phyloP scores from a whole-genome alignment of 2,797 vertebrate genomes.

The Margarornis squamiger region DNA sequence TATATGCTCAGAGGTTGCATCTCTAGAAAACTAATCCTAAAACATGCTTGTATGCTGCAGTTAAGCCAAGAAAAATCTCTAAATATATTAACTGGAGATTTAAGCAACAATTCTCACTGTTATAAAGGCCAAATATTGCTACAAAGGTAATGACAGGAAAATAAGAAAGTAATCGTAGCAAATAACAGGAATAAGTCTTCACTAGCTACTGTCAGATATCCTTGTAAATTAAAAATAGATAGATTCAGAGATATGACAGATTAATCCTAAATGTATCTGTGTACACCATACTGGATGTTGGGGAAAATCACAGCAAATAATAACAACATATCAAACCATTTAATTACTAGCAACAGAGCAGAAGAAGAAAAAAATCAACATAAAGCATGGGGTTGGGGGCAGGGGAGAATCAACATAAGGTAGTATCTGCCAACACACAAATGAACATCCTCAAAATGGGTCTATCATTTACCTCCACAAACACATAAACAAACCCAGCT shows the following conservation, averaged over 20 bases:
- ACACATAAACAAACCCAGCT: not conserved
- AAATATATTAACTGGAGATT: not conserved
- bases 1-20: not conserved
- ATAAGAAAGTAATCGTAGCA: not conserved
- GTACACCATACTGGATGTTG: not conserved
- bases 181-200: not conserved
- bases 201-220: not conserved
- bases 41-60: not conserved
- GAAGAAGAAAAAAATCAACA: not conserved
- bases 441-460: not conserved
- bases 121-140: not conserved
- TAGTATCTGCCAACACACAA: not conserved
- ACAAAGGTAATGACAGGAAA: slow-evolving; percentile 8
- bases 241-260: not conserved
- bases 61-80: not conserved
- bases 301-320: not conserved
- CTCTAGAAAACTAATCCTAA: not conserved
- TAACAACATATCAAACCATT: not conserved
- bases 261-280: not conserved
- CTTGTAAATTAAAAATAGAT: not conserved
- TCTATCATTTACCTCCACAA: not conserved
- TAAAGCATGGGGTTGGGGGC: not conserved
- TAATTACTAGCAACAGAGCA: not conserved
- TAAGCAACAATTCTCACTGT: not conserved
- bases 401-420: not conserved